Evolutionary conservation across 2,888 invertebrate genomes (phyloP), one percentile per base, ranked within the genome.

Genomic region (Phorcus lineatus): DNA sequence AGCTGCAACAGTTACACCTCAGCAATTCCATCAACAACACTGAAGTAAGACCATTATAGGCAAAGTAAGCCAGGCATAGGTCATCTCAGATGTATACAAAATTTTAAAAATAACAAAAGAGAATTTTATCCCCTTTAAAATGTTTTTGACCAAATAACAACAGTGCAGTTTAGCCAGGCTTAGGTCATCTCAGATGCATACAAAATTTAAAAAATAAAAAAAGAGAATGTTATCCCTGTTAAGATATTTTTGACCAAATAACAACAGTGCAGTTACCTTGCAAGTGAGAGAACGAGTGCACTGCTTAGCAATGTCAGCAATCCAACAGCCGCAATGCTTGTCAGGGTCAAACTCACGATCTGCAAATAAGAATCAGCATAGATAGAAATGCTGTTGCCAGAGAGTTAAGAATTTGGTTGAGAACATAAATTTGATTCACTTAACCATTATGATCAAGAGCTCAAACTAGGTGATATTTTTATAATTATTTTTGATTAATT

Each of bases 261-360:
- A n/a, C n/a, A 57, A 13, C 62, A 22, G 3, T 16, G 24, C 9
- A 0, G 86, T 84, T 89, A 93, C 93, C 91, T 94, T 94, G 88
- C 94, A 94, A 0, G 96, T 96, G 80, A 97, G 94, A 24, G 96
- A 96, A 82, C 97, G 94, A 77, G 96, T 96, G 92, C 97, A 97
- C 0, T 96, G 96, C 88, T 95, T 95, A 4, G 94, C 94, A 83
- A 95, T 95, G 85, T 96, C 96, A 28, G 90, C 86, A 1, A 91
- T 95, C 87, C 95, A 93, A 19, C 97, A 97, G 1, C 97, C 97
- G 92, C 97, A 97, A 91, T 97, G 97, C 86, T 96, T 95, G 91
- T 97, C 96, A 22, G 97, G 95, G 92, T 97, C 96, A 93, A 96
- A 97, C 91, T 96, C 96, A 82, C 96, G 94, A 88, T 94, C 94